Base-by-base conservation (phyloP, 2,113 vertebrate species). In the Australoheros scitulus region DNA sequence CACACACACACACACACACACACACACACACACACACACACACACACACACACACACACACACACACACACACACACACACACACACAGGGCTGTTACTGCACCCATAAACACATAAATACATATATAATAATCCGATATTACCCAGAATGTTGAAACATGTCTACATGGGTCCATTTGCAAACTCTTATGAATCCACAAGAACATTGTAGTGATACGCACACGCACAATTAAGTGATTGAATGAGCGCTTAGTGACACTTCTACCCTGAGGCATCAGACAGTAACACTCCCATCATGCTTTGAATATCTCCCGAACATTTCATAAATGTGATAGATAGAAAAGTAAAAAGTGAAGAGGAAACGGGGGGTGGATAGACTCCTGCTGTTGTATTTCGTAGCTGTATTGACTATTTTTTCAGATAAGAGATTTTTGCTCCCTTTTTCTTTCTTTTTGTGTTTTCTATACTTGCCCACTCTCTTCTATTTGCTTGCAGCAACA, bases 241-340 rank as follows among this genome's bases (percentile, higher is more conserved):
- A 81, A 60, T 59, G 61, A 79, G 57, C 10, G 41, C 78, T 87
- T 58, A 65, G 76, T 85, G 85, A 68, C 81, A 79, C 58, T 63
- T 80, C 24, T 29, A 41, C 77, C 88, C 84, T 1, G 59, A 87
- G 85, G 81, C 87, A 55, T 87, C 55, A 86, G 72, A 87, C 77
- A 80, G 79, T 78, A 83, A 81, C 77, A 60, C 22, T 72, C 68
- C 80, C 83, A 89, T 87, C 80, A 79, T 81, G 68, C 61, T 63
- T 76, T 89, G 85, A 83, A 83, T 76, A 79, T 59, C 79, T 76
- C 36, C 85, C 52, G 55, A 90, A 58, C 85, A 76, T 83, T 86
- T 90, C 38, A 88, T 88, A 76, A 78, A 79, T 6, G 15, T 84
- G 79, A 88, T 87, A 61, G 74, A 83, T 75, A 24, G 72, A 83